Base-by-base conservation (phyloP, 2,888 invertebrate genomes). In the Sthenelais limicola region DNA sequence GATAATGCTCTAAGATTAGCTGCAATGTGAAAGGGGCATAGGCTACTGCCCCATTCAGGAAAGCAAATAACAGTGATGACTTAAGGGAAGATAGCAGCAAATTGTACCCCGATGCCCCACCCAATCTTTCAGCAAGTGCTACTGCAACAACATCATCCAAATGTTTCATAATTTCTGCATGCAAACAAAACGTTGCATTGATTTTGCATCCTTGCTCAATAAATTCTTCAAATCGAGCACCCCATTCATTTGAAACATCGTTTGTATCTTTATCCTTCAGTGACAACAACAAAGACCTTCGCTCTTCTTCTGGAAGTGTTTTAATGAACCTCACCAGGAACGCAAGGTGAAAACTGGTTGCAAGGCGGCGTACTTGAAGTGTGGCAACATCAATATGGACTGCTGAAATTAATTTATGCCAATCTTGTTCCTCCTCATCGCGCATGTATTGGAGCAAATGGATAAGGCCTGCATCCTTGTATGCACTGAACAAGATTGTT, bases 11-110 rank as follows among this genome's bases (percentile, higher is more conserved):
- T 33, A 58, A 58, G 1, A 77, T 48, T 12, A 76, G 54, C 21
- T 74, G 35, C 9, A 66, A 43, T 18, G 72, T 72, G 26, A 70
- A 76, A 15, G 73, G 66, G 18, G 75, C 75, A 71, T 77, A 77
- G 21, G 75, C 74, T 21, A 54, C 56, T n/a, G 77, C 75, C 3
- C 77, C 77, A 67, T 78, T 76, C 0, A 78, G 52, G 67, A 79
- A 78, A 9, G 74, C 66, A 72, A 74, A 77, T 9, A 67, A 51
- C 2, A 78, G 69, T 7, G 77, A 78, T 3, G 26, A 28, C 35
- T 79, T 79, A 4, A 77, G 74, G 3, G 75, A 71, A 9, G 70
- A 56, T 0, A 77, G 62, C 21, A 79, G 58, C 3, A 79, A 71
- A 3, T 51, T 24, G 54, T 79, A 77, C 0, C 77, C 77, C 54